Percentiles rank a stretch among this genome's conserved stretches.
These are phyloP conservation scores for Periphyllus acericola DNA, from an alignment of 2,888 invertebrate genomes.

Conservation along the genomic window DNA sequence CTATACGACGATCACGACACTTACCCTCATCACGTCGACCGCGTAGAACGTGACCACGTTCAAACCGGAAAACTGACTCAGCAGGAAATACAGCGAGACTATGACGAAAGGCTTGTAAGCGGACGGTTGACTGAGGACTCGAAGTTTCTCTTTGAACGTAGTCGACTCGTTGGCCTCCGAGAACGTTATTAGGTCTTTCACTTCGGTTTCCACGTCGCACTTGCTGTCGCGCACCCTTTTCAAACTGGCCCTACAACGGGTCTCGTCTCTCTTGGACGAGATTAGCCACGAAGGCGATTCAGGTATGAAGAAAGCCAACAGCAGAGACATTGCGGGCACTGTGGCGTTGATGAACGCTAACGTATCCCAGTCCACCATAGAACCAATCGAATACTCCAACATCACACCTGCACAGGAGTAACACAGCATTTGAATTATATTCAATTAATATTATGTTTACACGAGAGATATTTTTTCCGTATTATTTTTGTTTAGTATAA, in stretches of 20 bases:
- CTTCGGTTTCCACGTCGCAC: slow-evolving; percentile 74
- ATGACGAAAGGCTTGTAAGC: slow-evolving; percentile 75
- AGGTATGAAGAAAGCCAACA: slow-evolving; percentile 74
- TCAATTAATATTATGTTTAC: background rate
- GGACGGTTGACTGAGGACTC: slow-evolving; percentile 73
- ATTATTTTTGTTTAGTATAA: no score
- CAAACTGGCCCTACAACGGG: slow-evolving; percentile 72
- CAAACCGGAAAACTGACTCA: slow-evolving; percentile 78
- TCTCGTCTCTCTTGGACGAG: slow-evolving; percentile 71
- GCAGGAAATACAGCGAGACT: slow-evolving; percentile 74
- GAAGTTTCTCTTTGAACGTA: slow-evolving; percentile 68
- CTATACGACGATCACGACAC: background rate
- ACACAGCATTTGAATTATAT: background rate
- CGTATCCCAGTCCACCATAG: slow-evolving; percentile 73
- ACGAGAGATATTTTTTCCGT: no score
- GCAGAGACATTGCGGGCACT: slow-evolving; percentile 73
- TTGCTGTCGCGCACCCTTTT: slow-evolving; percentile 73
- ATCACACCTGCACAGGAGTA: slow-evolving; percentile 64
- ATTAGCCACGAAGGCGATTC: slow-evolving; percentile 80
- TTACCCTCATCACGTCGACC: slow-evolving; percentile 74
- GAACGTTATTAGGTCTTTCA: slow-evolving; percentile 73
- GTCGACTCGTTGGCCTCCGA: slow-evolving; percentile 70
- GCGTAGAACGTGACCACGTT: slow-evolving; percentile 78
- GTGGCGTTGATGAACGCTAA: slow-evolving; percentile 74
- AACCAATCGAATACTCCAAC: slow-evolving; percentile 66